Evolutionary conservation across 1,140 invertebrate species (phyloP).

Genomic region (Cherax destructor): DNA sequence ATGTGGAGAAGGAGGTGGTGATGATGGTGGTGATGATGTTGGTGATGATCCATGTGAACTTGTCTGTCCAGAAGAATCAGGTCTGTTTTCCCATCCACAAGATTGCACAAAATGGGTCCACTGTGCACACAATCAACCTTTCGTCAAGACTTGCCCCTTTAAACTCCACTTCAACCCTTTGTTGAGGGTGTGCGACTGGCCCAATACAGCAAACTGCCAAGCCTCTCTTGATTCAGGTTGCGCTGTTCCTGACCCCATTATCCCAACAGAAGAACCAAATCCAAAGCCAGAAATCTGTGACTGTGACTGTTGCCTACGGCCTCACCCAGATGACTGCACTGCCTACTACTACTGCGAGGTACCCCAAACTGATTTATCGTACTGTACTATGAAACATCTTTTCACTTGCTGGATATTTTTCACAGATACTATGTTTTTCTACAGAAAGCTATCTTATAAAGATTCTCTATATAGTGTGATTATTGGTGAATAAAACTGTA

Average conservation of each 20-base stretch:
- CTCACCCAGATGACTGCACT: constrained; percentile 64
- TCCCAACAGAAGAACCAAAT: constrained; percentile 35
- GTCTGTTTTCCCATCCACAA: constrained; percentile 47
- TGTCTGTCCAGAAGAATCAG: constrained; percentile 34
- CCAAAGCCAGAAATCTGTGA: constrained; percentile 59
- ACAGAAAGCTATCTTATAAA: too few relatives aligned
- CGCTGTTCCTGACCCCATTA: constrained; percentile 37
- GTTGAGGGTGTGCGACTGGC: constrained; percentile 57
- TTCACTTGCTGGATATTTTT: too few relatives aligned
- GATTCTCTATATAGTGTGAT: too few relatives aligned
- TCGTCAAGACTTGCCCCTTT: constrained; percentile 48
- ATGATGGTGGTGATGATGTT: background rate
- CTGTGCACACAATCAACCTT: constrained; percentile 24
- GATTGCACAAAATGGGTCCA: constrained; percentile 48
- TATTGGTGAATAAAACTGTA: too few relatives aligned
- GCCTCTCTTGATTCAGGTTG: constrained; percentile 38
- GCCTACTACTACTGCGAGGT: constrained; percentile 66
- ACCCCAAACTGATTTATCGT: too few relatives aligned
- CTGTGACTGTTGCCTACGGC: constrained; percentile 64
- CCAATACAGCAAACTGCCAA: constrained; percentile 45
- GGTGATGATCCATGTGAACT: constrained; percentile 23
- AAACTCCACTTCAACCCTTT: constrained; percentile 49
- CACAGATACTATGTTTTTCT: too few relatives aligned
- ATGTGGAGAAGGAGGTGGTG: too few relatives aligned
- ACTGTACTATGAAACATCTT: too few relatives aligned